Conservation (phyloP, 1,140 invertebrate species). For the Hetaerina americana region DNA sequence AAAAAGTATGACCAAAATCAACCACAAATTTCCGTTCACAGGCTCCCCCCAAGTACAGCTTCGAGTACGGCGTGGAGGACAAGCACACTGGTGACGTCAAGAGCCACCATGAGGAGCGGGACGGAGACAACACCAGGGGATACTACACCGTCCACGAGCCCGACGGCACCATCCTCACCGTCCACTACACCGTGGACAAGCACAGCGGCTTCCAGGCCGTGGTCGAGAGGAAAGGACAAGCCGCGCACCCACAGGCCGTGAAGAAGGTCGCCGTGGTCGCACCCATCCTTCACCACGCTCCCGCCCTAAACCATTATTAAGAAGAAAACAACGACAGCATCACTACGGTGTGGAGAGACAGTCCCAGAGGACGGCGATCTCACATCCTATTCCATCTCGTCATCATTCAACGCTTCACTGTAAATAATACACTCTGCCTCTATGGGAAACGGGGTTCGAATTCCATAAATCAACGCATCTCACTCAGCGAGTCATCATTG, state of each 20-base stretch:
- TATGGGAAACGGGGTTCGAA: too few species aligned
- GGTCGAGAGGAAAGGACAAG: neutral
- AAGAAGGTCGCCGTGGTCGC: neutral
- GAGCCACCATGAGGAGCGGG: conserved; percentile 12
- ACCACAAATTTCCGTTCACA: too few species aligned
- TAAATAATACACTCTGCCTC: too few species aligned
- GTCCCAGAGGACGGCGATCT: too few species aligned
- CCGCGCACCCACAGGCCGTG: neutral
- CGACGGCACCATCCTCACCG: conserved; percentile 28
- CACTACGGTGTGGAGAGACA: too few species aligned
- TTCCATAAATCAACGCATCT: too few species aligned
- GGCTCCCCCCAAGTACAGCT: conserved; percentile 33
- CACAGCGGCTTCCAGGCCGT: neutral
- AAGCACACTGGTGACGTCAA: conserved; percentile 15
- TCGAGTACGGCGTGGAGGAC: conserved; percentile 14
- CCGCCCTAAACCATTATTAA: too few species aligned
- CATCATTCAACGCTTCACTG: too few species aligned
- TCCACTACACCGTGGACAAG: conserved; percentile 26
- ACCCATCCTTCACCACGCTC: conserved; percentile 10
- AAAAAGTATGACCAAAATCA: too few species aligned
- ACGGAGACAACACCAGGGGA: neutral
- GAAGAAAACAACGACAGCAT: too few species aligned
- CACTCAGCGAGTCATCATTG: too few species aligned
- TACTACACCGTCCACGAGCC: conserved; percentile 24
- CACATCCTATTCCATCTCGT: too few species aligned